Base-by-base conservation (phyloP, 2,888 invertebrate genomes). In the Leptinotarsa tumamoca region DNA sequence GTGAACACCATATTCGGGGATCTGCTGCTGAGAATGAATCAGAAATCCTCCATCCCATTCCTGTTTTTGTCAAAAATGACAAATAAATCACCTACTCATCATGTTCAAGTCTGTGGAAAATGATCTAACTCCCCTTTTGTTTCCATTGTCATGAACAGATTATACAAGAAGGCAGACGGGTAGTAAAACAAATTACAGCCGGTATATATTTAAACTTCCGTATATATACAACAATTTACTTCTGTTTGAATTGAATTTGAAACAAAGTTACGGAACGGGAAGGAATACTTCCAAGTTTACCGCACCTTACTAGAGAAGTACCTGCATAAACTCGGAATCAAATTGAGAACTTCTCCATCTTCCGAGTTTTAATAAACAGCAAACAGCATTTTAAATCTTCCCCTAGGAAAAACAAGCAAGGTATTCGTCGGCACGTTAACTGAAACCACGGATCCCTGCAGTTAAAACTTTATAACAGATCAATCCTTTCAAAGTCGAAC, bases 391-490 rank as follows among this genome's bases (percentile, higher is more conserved):
- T 56, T 50, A 23, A 58, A 58, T 61, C 51, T 10, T 18, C 52
- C 50, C 27, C 33, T 21, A 54, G 18, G 43, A n/a, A 68, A 51
- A 50, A 51, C 68, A 63, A 63, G 21, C 68, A 15, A 70, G 61
- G 54, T 69, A 72, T 75, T 71, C 72, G 51, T 51, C 49, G 54
- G 52, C 72, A 54, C 68, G 56, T 70, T 54, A 72, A 75, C 71
- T 75, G 68, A 73, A 73, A 76, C 74, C 68, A 51, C 56, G 68
- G 67, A 77, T 54, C 73, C 73, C 72, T 68, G 68, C 76, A 77
- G 80, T 81, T 80, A 78, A 82, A 85, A 84, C 76, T 85, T 84
- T 84, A 80, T 83, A 82, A 79, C 81, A 80, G 83, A 85, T 85
- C 84, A 85, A 85, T 85, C 82, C 81, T 74, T 81, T 78, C 81